Percentiles rank a stretch among this genome's conserved stretches.
phyloP scores from a whole-genome alignment of 2,888 invertebrate species.

The Notodonta dromedarius region DNA sequence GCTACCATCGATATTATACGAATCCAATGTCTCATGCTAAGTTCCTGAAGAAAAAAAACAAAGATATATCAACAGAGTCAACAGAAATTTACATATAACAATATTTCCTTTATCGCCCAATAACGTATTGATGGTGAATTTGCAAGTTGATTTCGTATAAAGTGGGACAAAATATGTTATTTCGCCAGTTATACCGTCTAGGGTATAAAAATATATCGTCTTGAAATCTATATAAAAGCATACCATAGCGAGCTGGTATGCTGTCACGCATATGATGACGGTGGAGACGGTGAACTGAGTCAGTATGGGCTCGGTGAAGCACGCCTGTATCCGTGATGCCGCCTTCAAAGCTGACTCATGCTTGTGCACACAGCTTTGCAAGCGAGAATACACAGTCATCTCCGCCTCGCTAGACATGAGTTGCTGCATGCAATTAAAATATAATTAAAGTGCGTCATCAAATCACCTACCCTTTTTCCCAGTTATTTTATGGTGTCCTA shows the following conservation, averaged over 20 bases:
- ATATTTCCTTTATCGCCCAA: too few species aligned
- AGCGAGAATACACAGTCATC: constrained; percentile 33
- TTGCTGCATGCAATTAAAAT: constrained; percentile 36
- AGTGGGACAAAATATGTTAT: too few species aligned
- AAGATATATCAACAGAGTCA: too few species aligned
- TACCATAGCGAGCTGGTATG: constrained; percentile 72
- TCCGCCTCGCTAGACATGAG: constrained; percentile 40
- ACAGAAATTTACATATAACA: too few species aligned
- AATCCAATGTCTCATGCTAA: constrained; percentile 41
- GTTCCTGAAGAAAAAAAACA: constrained; percentile 37
- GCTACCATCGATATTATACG: constrained; percentile 57
- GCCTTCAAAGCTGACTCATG: constrained; percentile 58
- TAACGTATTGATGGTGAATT: too few species aligned
- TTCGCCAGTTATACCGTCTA: too few species aligned
- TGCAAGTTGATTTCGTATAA: too few species aligned
- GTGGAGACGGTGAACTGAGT: constrained; percentile 71
- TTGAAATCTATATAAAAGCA: constrained; percentile 32
- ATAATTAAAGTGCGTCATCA: background rate
- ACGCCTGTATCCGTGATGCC: constrained; percentile 51
- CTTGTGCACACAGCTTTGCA: constrained; percentile 42
- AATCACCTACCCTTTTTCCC: background rate
- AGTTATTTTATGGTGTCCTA: too few species aligned
- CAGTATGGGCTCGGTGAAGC: constrained; percentile 64
- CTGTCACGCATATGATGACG: constrained; percentile 75
- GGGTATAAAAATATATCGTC: too few species aligned